Evolutionary conservation across 2,888 invertebrate species (phyloP).

Genomic region (Hypena proboscidalis): DNA sequence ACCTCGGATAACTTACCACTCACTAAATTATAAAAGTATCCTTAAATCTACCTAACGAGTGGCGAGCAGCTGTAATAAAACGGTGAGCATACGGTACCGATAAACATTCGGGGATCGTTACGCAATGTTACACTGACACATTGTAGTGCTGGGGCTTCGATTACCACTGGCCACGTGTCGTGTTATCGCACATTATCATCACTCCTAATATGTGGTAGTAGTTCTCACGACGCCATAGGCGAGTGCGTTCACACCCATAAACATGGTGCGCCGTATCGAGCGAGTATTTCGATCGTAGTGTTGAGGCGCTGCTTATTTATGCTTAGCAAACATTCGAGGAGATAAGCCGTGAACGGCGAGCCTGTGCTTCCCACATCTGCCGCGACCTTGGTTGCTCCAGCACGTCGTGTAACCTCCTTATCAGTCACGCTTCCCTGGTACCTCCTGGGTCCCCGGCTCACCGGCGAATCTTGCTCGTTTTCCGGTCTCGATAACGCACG

Average conservation of each 20-base stretch:
- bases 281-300: conserved; percentile 54
- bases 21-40: conserved; percentile 23
- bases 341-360: conserved; percentile 79
- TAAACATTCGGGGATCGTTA: conserved; percentile 45
- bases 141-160: conserved; percentile 53
- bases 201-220: conserved; percentile 63
- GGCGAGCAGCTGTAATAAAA: conserved; percentile 5
- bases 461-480: conserved; percentile 73
- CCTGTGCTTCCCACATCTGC: conserved; percentile 83
- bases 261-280: conserved; percentile 60
- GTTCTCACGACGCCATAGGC: conserved; percentile 72
- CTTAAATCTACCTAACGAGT: conserved; percentile 18
- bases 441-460: conserved; percentile 55
- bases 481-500: conserved; percentile 76
- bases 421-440: conserved; percentile 77
- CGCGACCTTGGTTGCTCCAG: conserved; percentile 79
- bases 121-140: conserved; percentile 58
- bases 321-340: conserved; percentile 71
- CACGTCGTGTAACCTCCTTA: conserved; percentile 78
- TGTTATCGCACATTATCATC: conserved; percentile 59
- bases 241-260: conserved; percentile 77
- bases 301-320: conserved; percentile 73
- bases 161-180: conserved; percentile 74
- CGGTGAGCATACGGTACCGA: conserved; percentile 35
- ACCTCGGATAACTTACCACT: conserved; percentile 32